Evolutionary conservation across 64 coral and sea anemone genomes (phyloP).

Genomic region (Platygyra sinensis): DNA sequence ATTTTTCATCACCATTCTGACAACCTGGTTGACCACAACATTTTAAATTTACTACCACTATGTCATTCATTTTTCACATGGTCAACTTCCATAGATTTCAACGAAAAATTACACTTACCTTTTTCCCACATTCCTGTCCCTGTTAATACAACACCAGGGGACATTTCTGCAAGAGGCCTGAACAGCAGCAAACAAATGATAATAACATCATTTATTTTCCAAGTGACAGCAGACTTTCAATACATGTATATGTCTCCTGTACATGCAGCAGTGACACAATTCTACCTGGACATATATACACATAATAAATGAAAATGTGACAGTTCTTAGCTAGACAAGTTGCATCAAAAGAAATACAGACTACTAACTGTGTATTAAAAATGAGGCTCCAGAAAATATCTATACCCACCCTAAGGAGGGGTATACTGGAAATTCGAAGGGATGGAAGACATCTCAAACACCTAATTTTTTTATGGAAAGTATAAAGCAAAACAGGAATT

Average conservation of each 20-base stretch:
- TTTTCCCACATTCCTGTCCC: slow-evolving; percentile 60
- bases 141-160: slow-evolving; percentile 27
- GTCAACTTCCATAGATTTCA: neutral
- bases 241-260: neutral
- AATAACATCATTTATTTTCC: neutral
- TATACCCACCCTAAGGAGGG: too few species aligned
- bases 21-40: slow-evolving; percentile 29
- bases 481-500: too few species aligned
- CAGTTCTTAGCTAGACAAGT: too few species aligned
- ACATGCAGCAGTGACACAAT: neutral
- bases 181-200: neutral
- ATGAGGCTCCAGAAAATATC: too few species aligned
- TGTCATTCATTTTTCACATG: neutral
- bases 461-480: too few species aligned
- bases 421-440: too few species aligned
- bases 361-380: too few species aligned
- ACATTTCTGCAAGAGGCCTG: slow-evolving; percentile 56
- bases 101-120: neutral
- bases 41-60: neutral
- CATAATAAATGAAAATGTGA: too few species aligned
- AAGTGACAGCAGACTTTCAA: neutral
- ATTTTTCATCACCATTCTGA: slow-evolving; percentile 36
- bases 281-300: too few species aligned
- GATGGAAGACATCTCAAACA: too few species aligned
- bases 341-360: too few species aligned